A percentile compares a stretch with the other conserved stretches of the same genome.
phyloP scores from a whole-genome alignment of 2,113 vertebrate species.

The Coryphaenoides rupestris region DNA sequence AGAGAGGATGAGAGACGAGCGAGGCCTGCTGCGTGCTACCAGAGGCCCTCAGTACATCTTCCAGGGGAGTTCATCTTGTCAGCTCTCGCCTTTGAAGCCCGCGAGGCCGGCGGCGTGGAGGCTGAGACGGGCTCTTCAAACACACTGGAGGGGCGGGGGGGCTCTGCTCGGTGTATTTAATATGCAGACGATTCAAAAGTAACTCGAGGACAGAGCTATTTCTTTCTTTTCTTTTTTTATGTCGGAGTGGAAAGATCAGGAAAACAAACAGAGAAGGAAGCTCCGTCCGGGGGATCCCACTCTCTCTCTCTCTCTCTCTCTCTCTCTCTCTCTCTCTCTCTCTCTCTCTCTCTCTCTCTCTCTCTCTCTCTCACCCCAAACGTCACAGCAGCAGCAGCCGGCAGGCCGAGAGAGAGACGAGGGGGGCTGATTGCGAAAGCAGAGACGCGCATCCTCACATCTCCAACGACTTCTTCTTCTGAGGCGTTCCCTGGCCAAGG shows the following conservation, averaged over 20 bases:
- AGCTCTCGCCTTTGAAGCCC: conserved; percentile 17
- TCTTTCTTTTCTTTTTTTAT: background rate
- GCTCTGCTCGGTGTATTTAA: background rate
- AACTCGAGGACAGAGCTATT: conserved; percentile 9
- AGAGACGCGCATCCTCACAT: too few species aligned
- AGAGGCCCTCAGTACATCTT: background rate
- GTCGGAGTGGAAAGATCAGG: conserved; percentile 16
- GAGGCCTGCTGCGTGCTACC: background rate
- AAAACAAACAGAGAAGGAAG: conserved; percentile 33
- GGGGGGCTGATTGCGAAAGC: too few species aligned
- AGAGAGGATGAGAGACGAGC: too few species aligned
- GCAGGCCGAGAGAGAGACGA: conserved; percentile 30
- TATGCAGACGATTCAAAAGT: background rate
- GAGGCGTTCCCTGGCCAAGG: conserved; percentile 66
- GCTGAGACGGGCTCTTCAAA: too few species aligned
- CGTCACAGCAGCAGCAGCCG: conserved; percentile 32
- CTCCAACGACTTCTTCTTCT: conserved; percentile 29
- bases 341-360: conserved; percentile 46
- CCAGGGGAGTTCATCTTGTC: conserved; percentile 39
- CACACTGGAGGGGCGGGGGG: too few species aligned
- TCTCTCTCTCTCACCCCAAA: conserved; percentile 42
- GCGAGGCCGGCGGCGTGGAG: too few species aligned
- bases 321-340: conserved; percentile 38
- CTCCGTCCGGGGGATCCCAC: conserved; percentile 23
- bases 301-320: conserved; percentile 49